Evolutionary conservation across 1,140 invertebrate species (phyloP), one percentile per base, ranked within the genome.

Genomic region (Bombus picipes): DNA sequence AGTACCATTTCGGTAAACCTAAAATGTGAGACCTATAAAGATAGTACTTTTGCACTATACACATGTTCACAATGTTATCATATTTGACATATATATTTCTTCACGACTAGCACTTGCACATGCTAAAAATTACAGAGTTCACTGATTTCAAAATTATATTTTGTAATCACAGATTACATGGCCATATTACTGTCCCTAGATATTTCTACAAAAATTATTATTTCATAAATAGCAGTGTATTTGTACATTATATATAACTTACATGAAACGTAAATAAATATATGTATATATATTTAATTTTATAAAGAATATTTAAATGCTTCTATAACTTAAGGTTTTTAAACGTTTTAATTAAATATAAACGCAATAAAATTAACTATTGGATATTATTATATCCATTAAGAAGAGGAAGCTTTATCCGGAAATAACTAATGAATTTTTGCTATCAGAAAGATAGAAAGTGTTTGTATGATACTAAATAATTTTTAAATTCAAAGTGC

Each of bases 131-230:
- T 66, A 68, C 39, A 0, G n/a, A 57, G 25, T 81, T n/a, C 85
- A 39, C 39, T 74, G 66, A 25, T 85, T 82, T 88, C 41, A 66
- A 89, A 70, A 85, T 65, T 88, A 85, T 59, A 85, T 81, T 89
- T 70, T 59, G 78, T 89, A 89, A 89, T 88, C 87, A 89, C 83
- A 89, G 78, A 88, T 85, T 89, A 89, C 78, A 88, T 81, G 53
- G 47, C 47, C 73, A 43, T 81, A 76, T 89, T 77, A 70, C 87
- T 86, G 65, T 88, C 62, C 32, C 87, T 89, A 89, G 47, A 85
- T 79, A 89, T 65, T 34, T 66, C 88, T 88, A 88, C 83, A 89
- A 89, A 88, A 86, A 62, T 85, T 57, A 89, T 83, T 68, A 41
- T 70, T 68, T 75, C 9, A 34, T 85, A 80, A 81, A 53, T 39